These are phyloP conservation scores for Adineta ricciae DNA, from an alignment of 2,888 invertebrate genomes.

Conservation along the genomic window DNA sequence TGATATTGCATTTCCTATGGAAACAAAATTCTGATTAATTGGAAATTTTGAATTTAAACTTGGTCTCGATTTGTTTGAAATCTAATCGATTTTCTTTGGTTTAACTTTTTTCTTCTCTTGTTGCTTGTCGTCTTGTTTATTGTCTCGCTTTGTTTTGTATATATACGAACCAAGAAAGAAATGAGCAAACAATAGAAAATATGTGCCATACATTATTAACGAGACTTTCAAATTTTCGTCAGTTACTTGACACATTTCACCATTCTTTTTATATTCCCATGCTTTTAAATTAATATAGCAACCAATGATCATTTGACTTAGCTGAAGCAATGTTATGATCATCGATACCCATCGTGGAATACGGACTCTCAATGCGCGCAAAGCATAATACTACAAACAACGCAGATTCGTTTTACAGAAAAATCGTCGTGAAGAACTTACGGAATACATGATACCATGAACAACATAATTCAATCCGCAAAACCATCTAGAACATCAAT, in stretches of 20 bases:
- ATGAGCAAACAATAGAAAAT: constrained; percentile 22
- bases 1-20: neutral
- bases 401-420: neutral
- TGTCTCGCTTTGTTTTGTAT: neutral
- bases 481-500: constrained; percentile 21
- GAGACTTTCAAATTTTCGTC: constrained; percentile 49
- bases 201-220: constrained; percentile 15
- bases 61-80: neutral
- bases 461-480: constrained; percentile 53
- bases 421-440: neutral
- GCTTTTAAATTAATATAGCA: constrained; percentile 64
- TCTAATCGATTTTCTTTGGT: neutral
- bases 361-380: constrained; percentile 48
- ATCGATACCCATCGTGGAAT: constrained; percentile 66
- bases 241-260: constrained; percentile 49
- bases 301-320: constrained; percentile 84
- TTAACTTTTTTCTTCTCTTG: neutral
- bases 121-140: neutral
- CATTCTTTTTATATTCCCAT: constrained; percentile 40
- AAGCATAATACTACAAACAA: constrained; percentile 48
- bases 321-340: constrained; percentile 79
- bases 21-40: neutral
- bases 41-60: too few relatives aligned
- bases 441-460: constrained; percentile 53
- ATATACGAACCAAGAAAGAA: constrained; percentile 21